A percentile compares a stretch with the other conserved stretches of the same genome.
Evolutionary conservation across 2,797 vertebrate species (phyloP).

Genomic region (Poecilia picta): DNA sequence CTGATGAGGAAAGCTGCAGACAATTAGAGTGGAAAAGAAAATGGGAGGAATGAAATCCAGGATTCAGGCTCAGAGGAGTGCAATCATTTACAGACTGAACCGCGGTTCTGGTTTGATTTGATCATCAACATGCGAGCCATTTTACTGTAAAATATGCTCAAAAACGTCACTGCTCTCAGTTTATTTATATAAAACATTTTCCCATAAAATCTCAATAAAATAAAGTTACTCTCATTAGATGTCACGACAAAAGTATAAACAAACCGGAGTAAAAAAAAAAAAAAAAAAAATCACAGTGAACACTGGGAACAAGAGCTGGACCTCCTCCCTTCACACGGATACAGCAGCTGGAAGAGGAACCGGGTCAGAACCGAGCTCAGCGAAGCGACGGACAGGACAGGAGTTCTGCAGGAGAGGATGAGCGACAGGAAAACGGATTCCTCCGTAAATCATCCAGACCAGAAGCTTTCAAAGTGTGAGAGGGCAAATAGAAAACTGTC

Average conservation of each 20-base stretch:
- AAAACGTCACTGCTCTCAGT: conserved; percentile 63
- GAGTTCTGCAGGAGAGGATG: not conserved
- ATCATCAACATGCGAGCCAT: conserved; percentile 3
- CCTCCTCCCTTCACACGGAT: conserved; percentile 48
- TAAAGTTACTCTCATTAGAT: conserved; percentile 78
- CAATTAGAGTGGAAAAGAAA: not conserved
- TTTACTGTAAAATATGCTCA: conserved; percentile 52
- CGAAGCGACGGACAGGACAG: conserved; percentile 19
- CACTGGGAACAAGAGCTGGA: conserved; percentile 69
- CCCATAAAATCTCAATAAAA: conserved; percentile 82
- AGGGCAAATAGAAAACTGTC: too few relatives aligned
- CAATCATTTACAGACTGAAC: conserved; percentile 24
- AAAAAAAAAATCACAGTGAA: conserved; percentile 78
- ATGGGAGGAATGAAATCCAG: conserved; percentile 22
- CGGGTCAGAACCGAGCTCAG: conserved; percentile 33
- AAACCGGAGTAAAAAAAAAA: conserved; percentile 68
- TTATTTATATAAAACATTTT: conserved; percentile 75
- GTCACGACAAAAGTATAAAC: conserved; percentile 76
- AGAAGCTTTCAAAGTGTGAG: too few relatives aligned
- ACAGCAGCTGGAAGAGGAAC: conserved; percentile 73
- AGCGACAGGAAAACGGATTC: not conserved
- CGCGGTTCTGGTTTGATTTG: conserved; percentile 2
- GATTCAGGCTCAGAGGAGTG: conserved; percentile 50
- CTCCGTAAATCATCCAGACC: conserved; percentile 12
- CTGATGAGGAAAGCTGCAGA: conserved; percentile 55